Conservation (phyloP, 2,113 vertebrate genomes). For the Tetrax tetrax region DNA sequence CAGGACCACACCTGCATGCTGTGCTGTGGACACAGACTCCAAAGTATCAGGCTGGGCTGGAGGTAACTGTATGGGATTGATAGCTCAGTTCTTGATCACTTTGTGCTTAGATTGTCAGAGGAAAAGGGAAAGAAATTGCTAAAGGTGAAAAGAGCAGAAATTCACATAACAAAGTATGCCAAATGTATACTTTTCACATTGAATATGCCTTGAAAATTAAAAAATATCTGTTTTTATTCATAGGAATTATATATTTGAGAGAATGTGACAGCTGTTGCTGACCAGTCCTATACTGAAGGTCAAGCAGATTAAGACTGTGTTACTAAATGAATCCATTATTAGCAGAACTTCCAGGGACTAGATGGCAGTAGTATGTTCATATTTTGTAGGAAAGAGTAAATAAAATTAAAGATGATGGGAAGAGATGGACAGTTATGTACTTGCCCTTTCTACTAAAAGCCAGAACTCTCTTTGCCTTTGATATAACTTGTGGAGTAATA, state of each 20-base stretch:
- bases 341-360: background rate
- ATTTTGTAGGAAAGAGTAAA: slow-evolving; percentile 11
- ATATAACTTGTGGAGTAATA: background rate
- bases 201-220: background rate
- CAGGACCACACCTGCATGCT: background rate
- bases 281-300: background rate
- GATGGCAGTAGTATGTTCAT: background rate
- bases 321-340: background rate
- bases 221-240: background rate
- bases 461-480: background rate
- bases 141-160: background rate
- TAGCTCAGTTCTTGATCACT: background rate
- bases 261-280: background rate
- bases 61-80: background rate
- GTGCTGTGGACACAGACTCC: background rate
- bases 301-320: background rate
- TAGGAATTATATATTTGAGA: background rate
- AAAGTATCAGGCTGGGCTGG: background rate
- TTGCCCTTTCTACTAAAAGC: background rate
- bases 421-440: background rate
- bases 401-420: background rate
- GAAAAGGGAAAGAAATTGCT: background rate
- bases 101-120: background rate
- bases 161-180: background rate
- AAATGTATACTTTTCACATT: background rate